These are phyloP conservation scores for Nothocercus nigrocapillus DNA, from an alignment of 2,113 vertebrate genomes.

Conservation along the genomic window DNA sequence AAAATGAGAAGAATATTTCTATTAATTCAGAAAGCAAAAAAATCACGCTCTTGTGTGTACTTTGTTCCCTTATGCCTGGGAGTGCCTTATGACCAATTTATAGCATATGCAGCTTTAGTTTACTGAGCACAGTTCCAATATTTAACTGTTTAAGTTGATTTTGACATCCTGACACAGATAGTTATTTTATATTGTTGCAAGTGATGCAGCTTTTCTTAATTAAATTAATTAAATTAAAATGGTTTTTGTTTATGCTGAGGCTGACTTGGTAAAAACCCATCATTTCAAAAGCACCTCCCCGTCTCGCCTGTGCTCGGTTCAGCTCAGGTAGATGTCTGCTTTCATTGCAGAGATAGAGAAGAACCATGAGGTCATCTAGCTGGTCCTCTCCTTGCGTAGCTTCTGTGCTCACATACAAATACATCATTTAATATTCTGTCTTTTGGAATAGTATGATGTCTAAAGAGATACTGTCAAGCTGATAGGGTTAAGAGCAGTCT, in stretches of 20 bases:
- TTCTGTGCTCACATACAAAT: not conserved
- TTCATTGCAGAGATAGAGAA: not conserved
- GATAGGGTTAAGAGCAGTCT: not conserved
- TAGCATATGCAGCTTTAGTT: not conserved
- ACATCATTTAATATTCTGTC: not conserved
- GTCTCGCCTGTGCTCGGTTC: not conserved
- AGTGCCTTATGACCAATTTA: not conserved
- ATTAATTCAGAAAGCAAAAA: slow-evolving; percentile 29
- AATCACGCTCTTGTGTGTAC: not conserved
- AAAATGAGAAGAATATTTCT: slow-evolving; percentile 36
- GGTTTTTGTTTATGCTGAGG: not conserved
- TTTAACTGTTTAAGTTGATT: not conserved
- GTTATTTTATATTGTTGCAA: not conserved
- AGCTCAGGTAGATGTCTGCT: not conserved
- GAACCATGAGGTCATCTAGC: not conserved
- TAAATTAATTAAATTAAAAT: not conserved
- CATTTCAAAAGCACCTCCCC: not conserved
- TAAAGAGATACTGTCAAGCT: not conserved
- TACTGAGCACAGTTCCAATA: not conserved
- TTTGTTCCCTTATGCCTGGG: not conserved
- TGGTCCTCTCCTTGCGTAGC: not conserved
- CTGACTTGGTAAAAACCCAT: not conserved
- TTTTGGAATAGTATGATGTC: not conserved
- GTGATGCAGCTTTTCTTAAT: not conserved
- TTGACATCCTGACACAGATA: not conserved